Base-by-base conservation (phyloP, 1,140 invertebrate species). In the Heliconius eleuchia region DNA sequence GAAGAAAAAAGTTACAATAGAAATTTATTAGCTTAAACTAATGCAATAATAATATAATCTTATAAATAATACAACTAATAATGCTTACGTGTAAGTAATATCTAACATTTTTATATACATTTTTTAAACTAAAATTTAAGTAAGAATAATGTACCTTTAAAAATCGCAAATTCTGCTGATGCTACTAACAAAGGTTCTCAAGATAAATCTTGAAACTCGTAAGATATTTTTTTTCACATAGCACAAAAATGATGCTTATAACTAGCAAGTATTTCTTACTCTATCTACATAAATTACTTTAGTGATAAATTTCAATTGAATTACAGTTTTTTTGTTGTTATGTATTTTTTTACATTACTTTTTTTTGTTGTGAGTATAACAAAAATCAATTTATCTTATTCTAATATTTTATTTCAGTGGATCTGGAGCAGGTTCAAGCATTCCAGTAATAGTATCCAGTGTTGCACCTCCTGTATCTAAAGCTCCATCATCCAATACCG, bases 381-480 rank as follows among this genome's bases (percentile, higher is more conserved):
- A 1, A 46, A 46, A 16, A 46, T 4, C 13, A 46, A 46, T 16
- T 30, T 71, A 18, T 16, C 3, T 27, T 72, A 72, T 39, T 19
- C 19, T 39, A 27, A 66, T 0, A 16, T 66, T 5, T 66, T 0
- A 66, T 72, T 72, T 37, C 34, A 72, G 55, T n/a, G 55, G 71
- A 42, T 8, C 19, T 77, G 60, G 42, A 60, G 80, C 57, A 77
- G 76, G 39, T 11, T 27, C 73, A 60, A 71, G 42, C 23, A n/a
- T 52, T 42, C 74, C 79, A 74, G 72, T 76, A 73, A 52, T 66
- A 39, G 71, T 81, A 70, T 74, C 37, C 70, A 30, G 79, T 19
- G 71, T 72, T 76, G 83, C 79, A 16, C 27, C 60, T 66, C 60
- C 60, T 9, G 23, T 30, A 66, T 27, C 60, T 11, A 66, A 66